Conservation (phyloP, 2,113 vertebrate genomes). For the Microtus pennsylvanicus region DNA sequence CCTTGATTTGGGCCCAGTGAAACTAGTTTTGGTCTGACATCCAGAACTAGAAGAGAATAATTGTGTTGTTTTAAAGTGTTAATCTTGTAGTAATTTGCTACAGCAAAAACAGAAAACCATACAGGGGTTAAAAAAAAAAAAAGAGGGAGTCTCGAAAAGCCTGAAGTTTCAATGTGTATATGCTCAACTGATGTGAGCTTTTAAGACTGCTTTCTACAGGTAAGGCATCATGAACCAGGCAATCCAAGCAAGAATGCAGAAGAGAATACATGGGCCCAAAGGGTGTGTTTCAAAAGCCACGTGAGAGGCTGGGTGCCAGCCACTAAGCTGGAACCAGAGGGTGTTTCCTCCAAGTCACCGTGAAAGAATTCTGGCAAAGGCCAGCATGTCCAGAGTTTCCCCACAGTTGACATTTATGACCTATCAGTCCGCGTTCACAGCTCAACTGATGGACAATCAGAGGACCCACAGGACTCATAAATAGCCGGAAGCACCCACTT, state of each 20-base stretch:
- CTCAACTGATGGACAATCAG: neutral
- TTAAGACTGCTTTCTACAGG: neutral
- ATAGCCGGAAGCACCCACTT: neutral
- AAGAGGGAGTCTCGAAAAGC: neutral
- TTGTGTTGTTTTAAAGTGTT: neutral
- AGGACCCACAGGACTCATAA: neutral
- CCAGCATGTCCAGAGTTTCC: neutral
- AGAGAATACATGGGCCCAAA: neutral
- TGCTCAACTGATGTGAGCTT: neutral
- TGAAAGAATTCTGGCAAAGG: neutral
- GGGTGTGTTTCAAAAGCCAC: neutral
- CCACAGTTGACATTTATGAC: constrained; percentile 4
- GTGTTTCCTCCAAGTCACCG: constrained; percentile 37
- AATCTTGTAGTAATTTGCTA: neutral
- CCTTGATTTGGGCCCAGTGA: neutral
- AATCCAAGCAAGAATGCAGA: neutral
- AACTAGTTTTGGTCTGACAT: neutral
- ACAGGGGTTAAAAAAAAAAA: neutral
- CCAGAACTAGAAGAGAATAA: neutral
- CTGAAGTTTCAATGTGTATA: neutral
- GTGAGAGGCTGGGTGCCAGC: neutral
- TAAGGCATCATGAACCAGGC: neutral
- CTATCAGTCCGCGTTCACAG: neutral
- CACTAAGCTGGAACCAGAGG: neutral
- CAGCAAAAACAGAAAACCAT: neutral